A percentile compares a stretch with the other conserved stretches of the same genome.
Conservation (phyloP, 2,888 invertebrate species). For the Calameuta idolon region DNA sequence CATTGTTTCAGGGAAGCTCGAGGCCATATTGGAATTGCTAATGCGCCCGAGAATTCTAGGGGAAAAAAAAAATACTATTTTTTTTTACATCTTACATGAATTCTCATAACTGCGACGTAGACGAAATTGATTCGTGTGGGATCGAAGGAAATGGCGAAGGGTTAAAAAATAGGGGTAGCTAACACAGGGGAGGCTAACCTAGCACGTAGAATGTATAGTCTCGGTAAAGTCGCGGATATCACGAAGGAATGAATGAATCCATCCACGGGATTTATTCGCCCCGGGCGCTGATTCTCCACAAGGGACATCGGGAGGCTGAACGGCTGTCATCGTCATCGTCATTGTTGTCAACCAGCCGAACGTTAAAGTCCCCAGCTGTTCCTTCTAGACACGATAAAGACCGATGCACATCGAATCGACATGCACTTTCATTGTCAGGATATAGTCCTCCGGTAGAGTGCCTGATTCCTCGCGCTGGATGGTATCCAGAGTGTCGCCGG, state of each 20-base stretch:
- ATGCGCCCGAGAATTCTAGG: constrained; percentile 25
- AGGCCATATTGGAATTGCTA: constrained; percentile 61
- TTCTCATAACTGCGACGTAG: neutral
- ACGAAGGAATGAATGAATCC: neutral
- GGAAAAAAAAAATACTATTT: neutral
- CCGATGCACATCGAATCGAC: constrained; percentile 1
- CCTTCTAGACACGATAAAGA: constrained; percentile 3
- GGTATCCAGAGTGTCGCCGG: neutral
- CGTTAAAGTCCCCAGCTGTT: constrained; percentile 28
- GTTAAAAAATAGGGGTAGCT: neutral
- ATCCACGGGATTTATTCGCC: constrained; percentile 2
- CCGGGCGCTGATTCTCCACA: neutral
- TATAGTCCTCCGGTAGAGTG: neutral
- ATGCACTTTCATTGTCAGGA: neutral
- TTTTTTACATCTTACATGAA: neutral
- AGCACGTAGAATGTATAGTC: neutral
- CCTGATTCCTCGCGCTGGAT: neutral
- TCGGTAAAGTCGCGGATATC: neutral
- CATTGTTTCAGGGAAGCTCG: constrained; percentile 59
- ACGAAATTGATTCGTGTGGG: neutral
- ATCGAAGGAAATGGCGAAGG: neutral
- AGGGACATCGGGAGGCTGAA: constrained; percentile 31
- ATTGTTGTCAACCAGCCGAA: constrained; percentile 50
- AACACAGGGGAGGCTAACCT: neutral
- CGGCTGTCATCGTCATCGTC: constrained; percentile 50